Conservation (phyloP, 2,113 vertebrate genomes). For the Hyla sarda region DNA sequence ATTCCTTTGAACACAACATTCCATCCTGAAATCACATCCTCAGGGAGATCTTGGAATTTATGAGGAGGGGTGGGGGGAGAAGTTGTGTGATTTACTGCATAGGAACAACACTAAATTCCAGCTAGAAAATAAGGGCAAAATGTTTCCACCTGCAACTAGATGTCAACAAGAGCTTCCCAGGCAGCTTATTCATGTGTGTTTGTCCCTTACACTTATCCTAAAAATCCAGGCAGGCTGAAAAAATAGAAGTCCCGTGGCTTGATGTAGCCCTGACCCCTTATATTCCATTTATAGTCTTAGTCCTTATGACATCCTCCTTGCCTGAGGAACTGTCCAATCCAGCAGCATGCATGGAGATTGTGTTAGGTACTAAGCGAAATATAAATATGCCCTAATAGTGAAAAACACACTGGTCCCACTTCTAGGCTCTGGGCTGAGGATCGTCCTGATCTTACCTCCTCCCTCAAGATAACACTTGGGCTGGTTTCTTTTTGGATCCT, state of each 20-base stretch:
- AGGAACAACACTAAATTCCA: conserved; percentile 70
- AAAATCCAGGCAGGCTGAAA: conserved; percentile 56
- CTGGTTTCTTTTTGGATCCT: conserved; percentile 64
- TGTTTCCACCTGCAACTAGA: conserved; percentile 55
- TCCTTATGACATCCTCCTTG: conserved; percentile 80
- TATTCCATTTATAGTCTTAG: conserved; percentile 84
- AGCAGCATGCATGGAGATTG: conserved; percentile 77
- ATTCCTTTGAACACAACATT: conserved; percentile 69
- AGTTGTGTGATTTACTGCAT: conserved; percentile 70
- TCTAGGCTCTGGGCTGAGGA: conserved; percentile 74
- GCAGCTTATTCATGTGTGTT: conserved; percentile 61
- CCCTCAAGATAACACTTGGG: conserved; percentile 67
- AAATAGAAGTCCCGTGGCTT: conserved; percentile 69
- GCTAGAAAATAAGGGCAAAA: conserved; percentile 52
- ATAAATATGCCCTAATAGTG: conserved; percentile 78
- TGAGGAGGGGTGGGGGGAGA: background rate
- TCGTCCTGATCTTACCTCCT: conserved; percentile 70
- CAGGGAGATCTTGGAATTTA: conserved; percentile 59
- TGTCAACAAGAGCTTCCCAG: conserved; percentile 61
- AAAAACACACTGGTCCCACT: conserved; percentile 72
- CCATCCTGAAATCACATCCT: conserved; percentile 74
- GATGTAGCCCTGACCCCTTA: conserved; percentile 73
- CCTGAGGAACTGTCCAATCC: conserved; percentile 82
- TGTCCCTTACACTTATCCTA: conserved; percentile 59
- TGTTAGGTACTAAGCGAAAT: conserved; percentile 81